Evolutionary conservation across 2,888 invertebrate genomes (phyloP).

Genomic region (Andricus quercusramuli): DNA sequence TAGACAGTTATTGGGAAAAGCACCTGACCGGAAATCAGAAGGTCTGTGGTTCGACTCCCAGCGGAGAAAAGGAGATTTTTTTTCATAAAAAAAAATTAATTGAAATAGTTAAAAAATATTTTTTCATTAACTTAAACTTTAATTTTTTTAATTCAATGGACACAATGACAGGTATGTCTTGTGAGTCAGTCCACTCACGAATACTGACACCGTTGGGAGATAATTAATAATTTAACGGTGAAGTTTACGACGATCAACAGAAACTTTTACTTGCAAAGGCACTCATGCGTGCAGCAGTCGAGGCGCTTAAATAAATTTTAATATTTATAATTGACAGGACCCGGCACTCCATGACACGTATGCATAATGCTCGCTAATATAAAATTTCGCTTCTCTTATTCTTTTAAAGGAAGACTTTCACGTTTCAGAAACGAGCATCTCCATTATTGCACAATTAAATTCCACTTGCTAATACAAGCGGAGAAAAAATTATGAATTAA

Average conservation of each 20-base stretch:
- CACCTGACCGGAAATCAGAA: too few species aligned
- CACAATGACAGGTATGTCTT: slow-evolving; percentile 23
- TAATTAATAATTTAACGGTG: slow-evolving; percentile 40
- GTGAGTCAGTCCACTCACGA: slow-evolving; percentile 15
- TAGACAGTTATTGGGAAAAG: too few species aligned
- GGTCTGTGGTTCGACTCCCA: too few species aligned
- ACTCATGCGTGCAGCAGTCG: slow-evolving; percentile 34
- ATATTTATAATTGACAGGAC: slow-evolving; percentile 27
- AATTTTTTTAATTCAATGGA: too few species aligned
- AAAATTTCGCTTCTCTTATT: slow-evolving; percentile 33
- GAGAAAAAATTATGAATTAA: neutral
- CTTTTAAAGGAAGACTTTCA: slow-evolving; percentile 21
- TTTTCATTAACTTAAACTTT: too few species aligned
- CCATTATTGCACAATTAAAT: neutral
- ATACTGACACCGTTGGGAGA: slow-evolving; percentile 21
- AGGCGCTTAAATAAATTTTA: slow-evolving; percentile 32
- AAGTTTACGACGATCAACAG: slow-evolving; percentile 36
- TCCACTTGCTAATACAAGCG: neutral
- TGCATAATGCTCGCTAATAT: slow-evolving; percentile 25
- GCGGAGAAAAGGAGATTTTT: too few species aligned
- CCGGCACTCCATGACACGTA: slow-evolving; percentile 26
- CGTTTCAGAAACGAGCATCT: neutral
- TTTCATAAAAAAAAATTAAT: too few species aligned
- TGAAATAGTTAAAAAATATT: too few species aligned
- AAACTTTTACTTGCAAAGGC: slow-evolving; percentile 32